Base-by-base conservation (phyloP, 2,113 vertebrate species). In the Paracanthobrama guichenoti region DNA sequence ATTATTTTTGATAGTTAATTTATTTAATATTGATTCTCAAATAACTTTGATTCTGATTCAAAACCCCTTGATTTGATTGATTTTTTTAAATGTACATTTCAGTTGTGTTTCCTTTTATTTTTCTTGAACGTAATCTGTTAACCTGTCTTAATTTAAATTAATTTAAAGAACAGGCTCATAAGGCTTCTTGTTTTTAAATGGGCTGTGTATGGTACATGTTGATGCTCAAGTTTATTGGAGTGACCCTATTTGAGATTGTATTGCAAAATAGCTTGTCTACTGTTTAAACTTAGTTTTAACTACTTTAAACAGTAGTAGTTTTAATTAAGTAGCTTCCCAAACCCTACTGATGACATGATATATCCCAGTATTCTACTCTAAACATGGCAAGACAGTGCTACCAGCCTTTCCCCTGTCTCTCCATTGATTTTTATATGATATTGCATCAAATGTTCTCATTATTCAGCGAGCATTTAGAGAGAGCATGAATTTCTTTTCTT, bases 401-500 rank as follows among this genome's bases (percentile, higher is more conserved):
- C 73, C 35, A 72, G 84, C 78, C 78, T 64, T 20, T 81, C 4
- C 84, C 8, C 83, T 81, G 76, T 57, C 82, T 71, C 13, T 31
- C 26, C 82, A 90, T 90, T 88, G 88, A 90, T 89, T 90, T 91
- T 88, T 82, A 85, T 87, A 88, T 91, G 86, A 89, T 90, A 89
- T 85, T 85, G 85, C 89, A 89, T 90, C 89, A 90, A 85, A 89
- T 81, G 77, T 69, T 74, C 78, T 88, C 87, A 89, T 91, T 90
- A 88, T 90, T 89, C 85, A 53, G 83, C 81, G 82, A 88, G 81
- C 80, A 11, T 82, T 53, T 67, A 64, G 85, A 69, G 81, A 85
- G 74, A 81, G 60, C 62, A 39, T 81, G 79, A 60, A 85, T 84
- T 84, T 76, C 76, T 86, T 84, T 74, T 83, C 78, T 85, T 86